Evolutionary conservation across 2,888 invertebrate genomes (phyloP).

Genomic region (Cantharis rustica): DNA sequence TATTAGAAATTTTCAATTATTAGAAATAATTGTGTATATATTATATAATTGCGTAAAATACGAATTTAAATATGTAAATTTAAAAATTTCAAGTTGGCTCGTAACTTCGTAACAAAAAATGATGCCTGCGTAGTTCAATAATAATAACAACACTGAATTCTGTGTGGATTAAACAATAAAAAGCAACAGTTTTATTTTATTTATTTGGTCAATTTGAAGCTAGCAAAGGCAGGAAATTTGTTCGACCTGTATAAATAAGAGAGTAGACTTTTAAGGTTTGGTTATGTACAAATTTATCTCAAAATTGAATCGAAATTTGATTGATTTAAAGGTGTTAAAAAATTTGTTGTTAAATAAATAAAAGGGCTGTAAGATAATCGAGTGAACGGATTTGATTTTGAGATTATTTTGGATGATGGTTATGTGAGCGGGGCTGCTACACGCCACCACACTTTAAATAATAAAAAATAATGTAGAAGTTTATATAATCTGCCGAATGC

Average conservation of each 20-base stretch:
- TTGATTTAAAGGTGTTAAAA: not conserved
- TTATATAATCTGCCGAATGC: constrained; percentile 27
- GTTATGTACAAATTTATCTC: constrained; percentile 7
- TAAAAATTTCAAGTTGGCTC: too few species aligned
- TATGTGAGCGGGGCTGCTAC: constrained; percentile 11
- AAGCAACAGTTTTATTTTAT: too few species aligned
- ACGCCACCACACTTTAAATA: constrained; percentile 15
- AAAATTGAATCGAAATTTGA: not conserved
- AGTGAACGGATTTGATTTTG: not conserved
- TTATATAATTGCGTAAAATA: too few species aligned
- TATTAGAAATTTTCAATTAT: too few species aligned
- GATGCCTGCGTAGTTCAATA: too few species aligned
- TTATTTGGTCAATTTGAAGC: too few species aligned
- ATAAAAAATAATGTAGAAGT: constrained; percentile 13
- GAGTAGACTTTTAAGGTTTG: constrained; percentile 21
- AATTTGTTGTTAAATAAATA: not conserved
- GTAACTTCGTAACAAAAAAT: too few species aligned
- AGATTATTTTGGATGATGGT: not conserved
- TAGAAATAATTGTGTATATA: too few species aligned
- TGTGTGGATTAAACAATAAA: too few species aligned
- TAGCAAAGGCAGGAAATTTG: not conserved
- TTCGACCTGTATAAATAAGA: not conserved
- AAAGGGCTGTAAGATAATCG: not conserved
- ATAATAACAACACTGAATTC: too few species aligned
- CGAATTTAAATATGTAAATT: too few species aligned